Base-by-base conservation (phyloP, 2,888 invertebrate species). In the Stenotaenia linearis region DNA sequence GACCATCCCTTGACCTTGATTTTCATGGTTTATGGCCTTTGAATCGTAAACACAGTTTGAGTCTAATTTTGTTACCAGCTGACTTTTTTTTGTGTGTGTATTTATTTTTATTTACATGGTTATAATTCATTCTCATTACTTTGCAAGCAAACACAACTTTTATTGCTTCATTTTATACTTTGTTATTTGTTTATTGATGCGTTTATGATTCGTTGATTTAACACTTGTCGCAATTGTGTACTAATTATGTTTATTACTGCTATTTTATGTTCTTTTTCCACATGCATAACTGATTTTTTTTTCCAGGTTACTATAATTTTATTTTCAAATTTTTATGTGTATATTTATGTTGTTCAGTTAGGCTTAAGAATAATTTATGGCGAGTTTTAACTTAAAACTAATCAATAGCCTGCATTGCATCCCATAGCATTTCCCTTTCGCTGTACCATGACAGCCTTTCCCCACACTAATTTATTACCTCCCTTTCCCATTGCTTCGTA, bases 11-110 rank as follows among this genome's bases (percentile, higher is more conserved):
- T 75, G 79, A 79, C 79, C 79, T 79, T 79, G 79, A 74, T 79
- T 79, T 69, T 75, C 50, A 79, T 79, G 79, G 25, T 79, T 75
- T 79, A 79, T 40, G 37, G 79, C 79, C 75, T 79, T 75, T 78
- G 37, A 69, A 25, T 69, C 28, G 69, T 69, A 69, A 69, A 69
- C 69, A 28, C 69, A 69, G 69, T 69, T 69, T 25, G 25, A 69
- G 69, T 0, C 25, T 69, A 69, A 69, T 69, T 69, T 69, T 28
- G 15, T 12, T 25, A 12, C 12, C 28, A 69, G 23, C 23, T 61
- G 61, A 5, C 61, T 15, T 69, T 69, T 69, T 6, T 12, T 12
- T 28, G 25, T 69, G 23, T 69, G 69, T 25, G 25, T 69, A 69
- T 69, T 25, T 25, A 61, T 23, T 7, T 23, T 69, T 69, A 50